Percentiles rank a stretch among this genome's conserved stretches.
Conservation (phyloP, 2,113 vertebrate species). For the Phalacrocorax pelagicus region DNA sequence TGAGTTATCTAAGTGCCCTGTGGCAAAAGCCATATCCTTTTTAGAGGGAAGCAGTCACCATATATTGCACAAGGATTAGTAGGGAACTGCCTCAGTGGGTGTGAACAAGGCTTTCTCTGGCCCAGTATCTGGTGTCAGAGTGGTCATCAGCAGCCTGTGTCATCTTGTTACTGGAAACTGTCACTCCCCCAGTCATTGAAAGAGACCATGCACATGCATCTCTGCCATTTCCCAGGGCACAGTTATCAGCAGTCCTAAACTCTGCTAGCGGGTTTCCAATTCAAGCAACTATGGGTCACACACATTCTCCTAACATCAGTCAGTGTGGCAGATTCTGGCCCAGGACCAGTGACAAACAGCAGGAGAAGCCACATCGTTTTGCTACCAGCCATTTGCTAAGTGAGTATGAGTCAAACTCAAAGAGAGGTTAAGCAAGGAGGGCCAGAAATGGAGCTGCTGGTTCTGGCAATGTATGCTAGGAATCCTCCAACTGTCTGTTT, state of each 20-base stretch:
- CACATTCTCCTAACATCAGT: neutral
- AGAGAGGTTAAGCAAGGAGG: neutral
- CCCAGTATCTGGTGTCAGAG: neutral
- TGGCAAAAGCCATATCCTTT: neutral
- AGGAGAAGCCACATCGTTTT: neutral
- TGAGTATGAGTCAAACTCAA: neutral
- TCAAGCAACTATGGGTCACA: neutral
- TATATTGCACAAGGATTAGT: neutral
- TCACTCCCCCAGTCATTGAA: neutral
- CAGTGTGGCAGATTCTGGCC: neutral
- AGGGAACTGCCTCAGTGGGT: neutral
- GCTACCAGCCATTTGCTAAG: neutral
- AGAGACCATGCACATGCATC: fast-evolving
- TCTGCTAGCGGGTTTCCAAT: neutral
- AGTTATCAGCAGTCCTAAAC: neutral
- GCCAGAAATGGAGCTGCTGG: neutral
- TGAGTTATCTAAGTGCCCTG: too few relatives aligned
- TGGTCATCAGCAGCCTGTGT: neutral
- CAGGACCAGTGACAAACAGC: neutral
- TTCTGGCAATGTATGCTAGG: neutral
- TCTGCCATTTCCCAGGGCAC: neutral
- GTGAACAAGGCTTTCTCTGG: neutral
- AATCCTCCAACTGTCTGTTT: neutral
- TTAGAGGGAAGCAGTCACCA: neutral
- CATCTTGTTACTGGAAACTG: neutral